Base-by-base conservation (phyloP, 2,113 vertebrate species). In the Pelusios castaneus region DNA sequence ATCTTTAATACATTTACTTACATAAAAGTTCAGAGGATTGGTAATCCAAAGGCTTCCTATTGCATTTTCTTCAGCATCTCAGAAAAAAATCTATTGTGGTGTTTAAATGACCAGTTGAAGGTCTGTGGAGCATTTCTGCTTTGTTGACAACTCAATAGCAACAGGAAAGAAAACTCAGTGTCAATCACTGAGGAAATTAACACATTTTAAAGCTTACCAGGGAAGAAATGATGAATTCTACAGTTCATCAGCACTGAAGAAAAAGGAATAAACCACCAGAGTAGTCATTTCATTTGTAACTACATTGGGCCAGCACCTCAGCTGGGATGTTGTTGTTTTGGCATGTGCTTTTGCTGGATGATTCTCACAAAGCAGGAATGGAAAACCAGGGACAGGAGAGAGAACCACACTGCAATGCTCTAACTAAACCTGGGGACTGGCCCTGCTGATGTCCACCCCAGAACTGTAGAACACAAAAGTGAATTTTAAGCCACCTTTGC, bases 171-270 rank as follows among this genome's bases (percentile, higher is more conserved):
- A 96, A 96, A 91, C 63, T 86, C 87, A 94, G 85, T 97, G 95
- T 96, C 97, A 97, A 96, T 98, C 97, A 97, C 91, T 47, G n/a
- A 91, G 91, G 88, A 94, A 98, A 98, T 97, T 97, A 97, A 98
- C 95, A 95, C 90, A 94, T 85, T 97, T 97, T 96, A 97, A 97
- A 97, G 87, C 94, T 95, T 96, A 97, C 96, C 91, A 88, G 96
- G 94, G 94, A 94, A 97, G 98, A 94, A 97, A 95, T 95, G 97
- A 97, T 97, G 96, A 97, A 92, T 97, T 96, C 95, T 94, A 92
- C 85, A 96, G 96, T 96, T 97, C 95, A 92, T 96, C 95, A 97
- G 95, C 85, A 89, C 93, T 90, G 97, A 97, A 96, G 97, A 96
- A 93, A 54, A 67, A 67, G 60, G 34, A 67, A 67, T 67, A 77